Evolutionary conservation across 2,888 invertebrate genomes (phyloP).

Genomic region (Pyralis farinalis): DNA sequence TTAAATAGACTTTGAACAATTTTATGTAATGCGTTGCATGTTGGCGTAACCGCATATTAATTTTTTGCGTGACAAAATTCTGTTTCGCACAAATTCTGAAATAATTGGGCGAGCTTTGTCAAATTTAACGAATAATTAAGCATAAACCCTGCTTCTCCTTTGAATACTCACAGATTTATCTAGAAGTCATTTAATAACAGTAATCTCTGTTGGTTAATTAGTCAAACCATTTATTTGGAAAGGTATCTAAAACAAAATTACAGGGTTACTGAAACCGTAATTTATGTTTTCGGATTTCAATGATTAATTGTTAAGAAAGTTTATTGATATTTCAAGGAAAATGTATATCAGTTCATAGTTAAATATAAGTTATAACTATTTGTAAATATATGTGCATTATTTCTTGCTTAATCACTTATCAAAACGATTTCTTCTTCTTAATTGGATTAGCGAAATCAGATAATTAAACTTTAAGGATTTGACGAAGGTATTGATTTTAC

Average conservation of each 20-base stretch:
- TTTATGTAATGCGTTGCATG: no score
- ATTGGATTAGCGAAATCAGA: no score
- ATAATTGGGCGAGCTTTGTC: not conserved
- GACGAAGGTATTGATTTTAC: no score
- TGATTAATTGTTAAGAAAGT: not conserved
- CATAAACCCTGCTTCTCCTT: not conserved
- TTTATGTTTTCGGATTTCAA: not conserved
- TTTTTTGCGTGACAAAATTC: not conserved
- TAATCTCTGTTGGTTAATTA: conserved; percentile 4
- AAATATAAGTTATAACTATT: no score
- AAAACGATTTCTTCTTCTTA: no score
- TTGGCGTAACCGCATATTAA: not conserved
- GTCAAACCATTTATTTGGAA: conserved; percentile 24
- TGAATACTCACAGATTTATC: conserved; percentile 10
- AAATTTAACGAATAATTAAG: not conserved
- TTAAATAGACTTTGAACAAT: no score
- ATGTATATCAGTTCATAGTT: no score
- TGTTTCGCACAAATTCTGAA: not conserved
- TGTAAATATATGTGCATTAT: no score
- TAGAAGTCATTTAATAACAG: conserved; percentile 10
- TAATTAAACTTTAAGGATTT: no score
- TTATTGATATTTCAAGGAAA: not conserved
- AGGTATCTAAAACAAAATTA: conserved; percentile 29
- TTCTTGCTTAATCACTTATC: no score
- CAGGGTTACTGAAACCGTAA: conserved; percentile 14